phyloP scores from a whole-genome alignment of 2,888 invertebrate genomes.

The Argyresthia goedartella region DNA sequence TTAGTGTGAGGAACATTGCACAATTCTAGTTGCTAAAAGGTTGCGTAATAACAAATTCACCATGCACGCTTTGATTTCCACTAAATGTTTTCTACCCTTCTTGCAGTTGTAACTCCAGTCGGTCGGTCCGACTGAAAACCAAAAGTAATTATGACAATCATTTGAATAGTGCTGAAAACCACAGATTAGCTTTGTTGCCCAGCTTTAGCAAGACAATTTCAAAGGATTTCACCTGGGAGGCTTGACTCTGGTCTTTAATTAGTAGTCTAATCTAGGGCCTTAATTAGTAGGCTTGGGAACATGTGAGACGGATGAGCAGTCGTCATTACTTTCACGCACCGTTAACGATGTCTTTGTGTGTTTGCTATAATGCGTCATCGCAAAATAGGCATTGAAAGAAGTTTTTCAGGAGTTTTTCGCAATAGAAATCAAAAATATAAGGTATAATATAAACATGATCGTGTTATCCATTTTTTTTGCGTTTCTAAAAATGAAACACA shows the following conservation, averaged over 20 bases:
- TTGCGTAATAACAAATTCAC: too few species aligned
- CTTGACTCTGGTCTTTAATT: background rate
- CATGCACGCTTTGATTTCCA: too few species aligned
- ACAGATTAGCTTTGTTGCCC: background rate
- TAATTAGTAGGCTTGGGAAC: background rate
- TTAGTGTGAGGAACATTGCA: too few species aligned
- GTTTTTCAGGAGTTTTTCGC: too few species aligned
- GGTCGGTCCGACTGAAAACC: background rate
- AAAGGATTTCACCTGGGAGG: slow-evolving; percentile 1
- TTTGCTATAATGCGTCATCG: too few species aligned
- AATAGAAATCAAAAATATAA: too few species aligned
- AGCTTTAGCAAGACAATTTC: background rate
- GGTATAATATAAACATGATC: too few species aligned
- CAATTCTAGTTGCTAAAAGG: too few species aligned
- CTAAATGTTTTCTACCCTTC: too few species aligned
- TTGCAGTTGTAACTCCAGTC: background rate
- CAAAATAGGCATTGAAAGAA: background rate
- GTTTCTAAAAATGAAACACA: too few species aligned
- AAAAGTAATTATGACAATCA: background rate
- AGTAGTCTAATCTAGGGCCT: background rate
- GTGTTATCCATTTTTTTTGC: too few species aligned
- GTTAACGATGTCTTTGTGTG: background rate
- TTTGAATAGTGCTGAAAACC: background rate
- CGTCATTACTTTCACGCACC: background rate
- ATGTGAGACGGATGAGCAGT: background rate